Conservation (phyloP, 1,140 invertebrate species). For the Monomorium pharaonis region DNA sequence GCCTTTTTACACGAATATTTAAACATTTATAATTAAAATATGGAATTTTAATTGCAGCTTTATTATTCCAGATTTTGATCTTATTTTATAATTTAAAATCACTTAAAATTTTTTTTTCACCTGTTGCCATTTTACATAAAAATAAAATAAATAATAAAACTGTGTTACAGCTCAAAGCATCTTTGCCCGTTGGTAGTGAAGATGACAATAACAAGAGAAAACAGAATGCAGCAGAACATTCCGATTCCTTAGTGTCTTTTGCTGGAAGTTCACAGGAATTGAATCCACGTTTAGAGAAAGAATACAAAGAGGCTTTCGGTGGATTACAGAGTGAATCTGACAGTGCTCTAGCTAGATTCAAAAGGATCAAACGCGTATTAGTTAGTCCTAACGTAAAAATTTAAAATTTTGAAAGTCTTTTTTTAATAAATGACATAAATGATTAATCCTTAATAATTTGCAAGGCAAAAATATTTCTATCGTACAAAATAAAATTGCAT, state of each 20-base stretch:
- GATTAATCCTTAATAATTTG: neutral
- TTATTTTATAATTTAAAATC: too few relatives aligned
- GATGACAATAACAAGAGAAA: conserved; percentile 16
- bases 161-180: neutral
- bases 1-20: too few relatives aligned
- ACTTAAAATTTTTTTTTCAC: too few relatives aligned
- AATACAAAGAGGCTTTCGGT: conserved; percentile 69
- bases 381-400: neutral
- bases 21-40: too few relatives aligned
- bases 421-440: neutral
- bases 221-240: neutral
- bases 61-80: too few relatives aligned
- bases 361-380: conserved; percentile 74
- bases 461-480: neutral
- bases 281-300: conserved; percentile 53
- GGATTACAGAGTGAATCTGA: conserved; percentile 64
- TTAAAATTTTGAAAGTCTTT: neutral
- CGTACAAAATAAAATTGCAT: conserved; percentile 4
- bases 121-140: neutral
- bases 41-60: too few relatives aligned
- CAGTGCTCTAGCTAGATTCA: conserved; percentile 70
- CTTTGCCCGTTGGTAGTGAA: neutral
- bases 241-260: conserved; percentile 30
- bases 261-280: conserved; percentile 50
- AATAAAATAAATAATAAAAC: neutral